Percentiles rank a stretch among this genome's conserved stretches.
phyloP scores from a whole-genome alignment of 2,888 invertebrate genomes.

The Xestia xanthographa region DNA sequence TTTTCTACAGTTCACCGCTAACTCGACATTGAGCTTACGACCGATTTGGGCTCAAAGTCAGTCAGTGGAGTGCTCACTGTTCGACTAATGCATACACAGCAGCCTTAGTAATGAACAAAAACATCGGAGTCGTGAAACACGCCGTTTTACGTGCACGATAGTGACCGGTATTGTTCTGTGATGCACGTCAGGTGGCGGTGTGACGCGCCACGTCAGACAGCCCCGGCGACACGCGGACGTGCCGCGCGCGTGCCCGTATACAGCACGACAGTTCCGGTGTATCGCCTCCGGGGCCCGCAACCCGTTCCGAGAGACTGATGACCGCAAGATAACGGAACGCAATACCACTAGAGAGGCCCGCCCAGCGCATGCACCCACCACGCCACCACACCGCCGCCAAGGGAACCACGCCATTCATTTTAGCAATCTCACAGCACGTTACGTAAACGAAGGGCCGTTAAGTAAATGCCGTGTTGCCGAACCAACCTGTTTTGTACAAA shows the following conservation, averaged over 20 bases:
- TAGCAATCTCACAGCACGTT: conserved; percentile 72
- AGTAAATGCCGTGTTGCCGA: conserved; percentile 71
- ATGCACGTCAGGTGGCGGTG: conserved; percentile 60
- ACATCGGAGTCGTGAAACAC: conserved; percentile 33
- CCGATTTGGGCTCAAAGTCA: background rate
- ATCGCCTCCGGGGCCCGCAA: conserved; percentile 81
- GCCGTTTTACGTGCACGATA: conserved; percentile 48
- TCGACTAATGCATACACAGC: background rate
- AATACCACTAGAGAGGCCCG: conserved; percentile 79
- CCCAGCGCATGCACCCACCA: conserved; percentile 70
- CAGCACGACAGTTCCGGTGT: conserved; percentile 85
- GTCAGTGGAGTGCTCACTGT: background rate
- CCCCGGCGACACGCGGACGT: conserved; percentile 68
- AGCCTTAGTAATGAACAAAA: conserved; percentile 9
- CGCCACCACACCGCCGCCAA: conserved; percentile 67
- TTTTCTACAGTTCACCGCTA: background rate
- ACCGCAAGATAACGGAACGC: conserved; percentile 88
- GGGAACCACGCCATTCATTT: conserved; percentile 77
- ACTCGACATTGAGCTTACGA: background rate
- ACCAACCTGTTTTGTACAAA: conserved; percentile 74
- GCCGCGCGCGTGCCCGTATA: conserved; percentile 78
- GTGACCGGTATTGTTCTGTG: conserved; percentile 49
- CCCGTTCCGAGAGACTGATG: conserved; percentile 85
- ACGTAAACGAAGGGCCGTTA: conserved; percentile 75
- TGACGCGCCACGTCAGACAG: conserved; percentile 65